Percentiles rank a stretch among this genome's conserved stretches.
These are phyloP conservation scores for Tromatobia lineatoria DNA, from an alignment of 2,888 invertebrate species.

Conservation along the genomic window DNA sequence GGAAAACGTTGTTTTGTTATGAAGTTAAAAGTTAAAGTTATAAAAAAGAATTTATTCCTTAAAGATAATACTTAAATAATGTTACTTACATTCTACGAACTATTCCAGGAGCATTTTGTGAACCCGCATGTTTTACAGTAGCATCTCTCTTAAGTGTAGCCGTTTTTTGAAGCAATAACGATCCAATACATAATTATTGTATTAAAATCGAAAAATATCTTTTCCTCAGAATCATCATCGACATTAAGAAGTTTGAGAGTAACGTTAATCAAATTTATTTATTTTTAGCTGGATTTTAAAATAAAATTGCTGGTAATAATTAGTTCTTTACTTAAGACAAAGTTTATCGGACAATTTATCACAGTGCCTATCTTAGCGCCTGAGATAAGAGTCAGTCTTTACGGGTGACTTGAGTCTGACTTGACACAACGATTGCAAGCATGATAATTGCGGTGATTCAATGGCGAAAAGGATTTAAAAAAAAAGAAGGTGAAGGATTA, in stretches of 20 bases:
- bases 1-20: too few species aligned
- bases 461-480: background rate
- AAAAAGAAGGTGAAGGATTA: background rate
- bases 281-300: background rate
- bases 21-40: too few species aligned
- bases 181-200: background rate
- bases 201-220: too few species aligned
- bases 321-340: background rate
- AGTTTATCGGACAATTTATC: background rate
- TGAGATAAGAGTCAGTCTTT: slow-evolving; percentile 19
- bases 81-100: too few species aligned
- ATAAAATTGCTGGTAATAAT: background rate
- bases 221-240: too few species aligned
- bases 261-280: background rate
- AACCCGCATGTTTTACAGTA: too few species aligned
- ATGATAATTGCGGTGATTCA: slow-evolving; percentile 26
- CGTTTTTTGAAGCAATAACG: too few species aligned
- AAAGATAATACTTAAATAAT: too few species aligned
- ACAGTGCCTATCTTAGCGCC: slow-evolving; percentile 3
- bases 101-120: too few species aligned
- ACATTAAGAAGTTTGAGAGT: background rate
- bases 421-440: background rate
- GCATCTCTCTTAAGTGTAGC: too few species aligned
- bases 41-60: too few species aligned
- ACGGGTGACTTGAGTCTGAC: background rate